phyloP scores from a whole-genome alignment of 1,140 invertebrate genomes.

The Anastrepha obliqua region DNA sequence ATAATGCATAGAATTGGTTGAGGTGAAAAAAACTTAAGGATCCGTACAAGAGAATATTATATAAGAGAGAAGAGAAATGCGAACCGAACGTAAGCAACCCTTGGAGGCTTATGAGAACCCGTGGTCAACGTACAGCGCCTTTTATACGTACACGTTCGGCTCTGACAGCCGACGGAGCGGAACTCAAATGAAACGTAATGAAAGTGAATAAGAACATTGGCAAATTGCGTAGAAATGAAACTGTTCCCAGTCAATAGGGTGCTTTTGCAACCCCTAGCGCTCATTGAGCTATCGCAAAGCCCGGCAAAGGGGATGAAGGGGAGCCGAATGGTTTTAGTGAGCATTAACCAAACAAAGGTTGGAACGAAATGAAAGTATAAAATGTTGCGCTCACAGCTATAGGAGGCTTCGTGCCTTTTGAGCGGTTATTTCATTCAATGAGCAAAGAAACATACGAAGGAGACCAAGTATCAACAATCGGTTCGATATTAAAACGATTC shows the following conservation, averaged over 20 bases:
- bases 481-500: not conserved
- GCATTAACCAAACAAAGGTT: not conserved
- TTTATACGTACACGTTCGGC: conserved; percentile 67
- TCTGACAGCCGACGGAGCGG: conserved; percentile 14
- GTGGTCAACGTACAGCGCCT: conserved; percentile 59
- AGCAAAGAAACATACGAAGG: conserved; percentile 1
- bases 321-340: not conserved
- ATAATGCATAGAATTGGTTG: conserved; percentile 61
- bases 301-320: not conserved
- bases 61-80: conserved; percentile 75
- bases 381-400: not conserved
- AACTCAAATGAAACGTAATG: conserved; percentile 42
- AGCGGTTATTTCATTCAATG: conserved; percentile 41
- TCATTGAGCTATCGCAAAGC: not conserved
- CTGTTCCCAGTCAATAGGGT: conserved; percentile 27
- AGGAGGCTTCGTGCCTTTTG: not conserved
- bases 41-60: conserved; percentile 71
- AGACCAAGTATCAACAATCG: not conserved
- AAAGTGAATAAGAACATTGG: not conserved
- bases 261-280: conserved; percentile 53
- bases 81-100: conserved; percentile 75
- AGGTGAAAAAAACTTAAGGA: conserved; percentile 68
- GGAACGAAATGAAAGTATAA: not conserved
- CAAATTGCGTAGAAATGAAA: not conserved
- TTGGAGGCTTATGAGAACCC: conserved; percentile 73